These are phyloP conservation scores for Lepidurus packardi DNA, from an alignment of 1,140 invertebrate species.

Conservation along the genomic window DNA sequence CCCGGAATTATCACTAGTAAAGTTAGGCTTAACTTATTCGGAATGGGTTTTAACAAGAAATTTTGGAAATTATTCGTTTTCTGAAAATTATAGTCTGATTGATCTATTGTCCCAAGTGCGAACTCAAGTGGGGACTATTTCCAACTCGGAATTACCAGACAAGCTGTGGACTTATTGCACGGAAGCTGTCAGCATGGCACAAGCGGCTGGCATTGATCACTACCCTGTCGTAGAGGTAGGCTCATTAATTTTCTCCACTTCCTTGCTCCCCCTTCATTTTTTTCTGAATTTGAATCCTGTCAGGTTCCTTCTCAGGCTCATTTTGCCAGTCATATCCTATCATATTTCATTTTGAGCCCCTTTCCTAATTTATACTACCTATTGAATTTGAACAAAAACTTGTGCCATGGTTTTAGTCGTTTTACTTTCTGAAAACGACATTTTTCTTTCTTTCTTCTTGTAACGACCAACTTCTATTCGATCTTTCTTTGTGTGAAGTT, in stretches of 20 bases:
- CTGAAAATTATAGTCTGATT: not conserved
- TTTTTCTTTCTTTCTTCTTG: no score
- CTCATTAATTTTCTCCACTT: not conserved
- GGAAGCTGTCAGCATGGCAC: not conserved
- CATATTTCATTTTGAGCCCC: no score
- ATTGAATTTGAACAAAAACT: no score
- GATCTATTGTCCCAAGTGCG: not conserved
- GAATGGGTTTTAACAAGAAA: not conserved
- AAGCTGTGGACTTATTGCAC: constrained; percentile 10
- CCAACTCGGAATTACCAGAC: not conserved
- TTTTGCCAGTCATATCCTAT: no score
- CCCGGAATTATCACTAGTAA: not conserved
- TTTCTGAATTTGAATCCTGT: not conserved
- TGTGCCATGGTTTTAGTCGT: no score
- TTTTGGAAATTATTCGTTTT: not conserved
- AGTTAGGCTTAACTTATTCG: not conserved
- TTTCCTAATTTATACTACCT: no score
- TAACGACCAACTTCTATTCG: no score
- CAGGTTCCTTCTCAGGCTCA: not conserved
- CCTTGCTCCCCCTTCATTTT: not conserved
- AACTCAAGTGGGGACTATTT: not conserved
- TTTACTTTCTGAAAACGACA: no score
- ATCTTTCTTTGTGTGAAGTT: no score
- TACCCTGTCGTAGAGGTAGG: constrained; percentile 3
- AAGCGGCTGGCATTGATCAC: constrained; percentile 9